phyloP scores from a whole-genome alignment of 2,888 invertebrate genomes.

The Caenorhabditis uteleia region DNA sequence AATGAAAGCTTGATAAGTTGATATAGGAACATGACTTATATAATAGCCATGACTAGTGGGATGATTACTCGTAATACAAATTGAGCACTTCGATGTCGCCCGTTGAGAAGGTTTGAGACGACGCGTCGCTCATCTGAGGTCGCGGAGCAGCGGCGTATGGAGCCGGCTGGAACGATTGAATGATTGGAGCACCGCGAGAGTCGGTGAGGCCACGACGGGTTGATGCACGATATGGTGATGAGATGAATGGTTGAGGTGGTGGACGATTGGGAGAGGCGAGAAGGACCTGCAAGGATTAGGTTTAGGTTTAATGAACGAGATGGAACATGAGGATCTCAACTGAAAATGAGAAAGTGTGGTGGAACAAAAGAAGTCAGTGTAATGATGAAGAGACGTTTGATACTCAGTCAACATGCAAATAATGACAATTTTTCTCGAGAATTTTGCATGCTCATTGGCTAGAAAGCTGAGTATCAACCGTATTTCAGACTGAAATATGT shows the following conservation, averaged over 20 bases:
- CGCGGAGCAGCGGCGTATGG: constrained; percentile 37
- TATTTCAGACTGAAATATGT: too few species aligned
- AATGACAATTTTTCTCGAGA: too few species aligned
- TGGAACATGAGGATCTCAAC: too few species aligned
- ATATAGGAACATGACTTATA: too few species aligned
- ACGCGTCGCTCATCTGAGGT: constrained; percentile 60
- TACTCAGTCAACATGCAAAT: too few species aligned
- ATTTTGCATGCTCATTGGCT: too few species aligned
- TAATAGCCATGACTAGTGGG: too few species aligned
- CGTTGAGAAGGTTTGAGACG: constrained; percentile 68
- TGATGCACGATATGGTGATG: constrained; percentile 45
- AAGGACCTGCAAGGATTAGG: constrained; percentile 51
- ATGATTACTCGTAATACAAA: constrained; percentile 65
- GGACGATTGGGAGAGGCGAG: constrained; percentile 59
- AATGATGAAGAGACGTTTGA: background rate
- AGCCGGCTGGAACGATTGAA: constrained; percentile 35
- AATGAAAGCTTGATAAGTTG: too few species aligned
- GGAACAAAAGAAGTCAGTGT: background rate
- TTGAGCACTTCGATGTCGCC: constrained; percentile 73
- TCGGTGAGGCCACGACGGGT: constrained; percentile 27
- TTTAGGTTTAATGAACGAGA: too few species aligned
- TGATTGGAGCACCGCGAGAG: constrained; percentile 6
- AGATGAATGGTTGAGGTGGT: constrained; percentile 52
- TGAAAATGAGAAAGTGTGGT: background rate
- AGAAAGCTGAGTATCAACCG: too few species aligned